These are phyloP conservation scores for Ceratina australensis DNA, from an alignment of 1,140 invertebrate species.

Conservation along the genomic window DNA sequence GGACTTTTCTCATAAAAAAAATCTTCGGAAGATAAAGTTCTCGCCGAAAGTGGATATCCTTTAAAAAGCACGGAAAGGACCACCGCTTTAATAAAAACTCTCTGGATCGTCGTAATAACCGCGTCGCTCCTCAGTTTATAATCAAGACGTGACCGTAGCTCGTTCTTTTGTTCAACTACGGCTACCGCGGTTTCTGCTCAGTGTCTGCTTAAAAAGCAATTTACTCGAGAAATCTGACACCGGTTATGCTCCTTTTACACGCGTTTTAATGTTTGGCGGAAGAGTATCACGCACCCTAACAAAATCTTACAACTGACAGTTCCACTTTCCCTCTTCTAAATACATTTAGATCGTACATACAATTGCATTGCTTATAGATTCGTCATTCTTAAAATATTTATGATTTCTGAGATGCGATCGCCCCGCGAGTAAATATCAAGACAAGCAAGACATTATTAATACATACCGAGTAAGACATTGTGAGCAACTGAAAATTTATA, in stretches of 20 bases:
- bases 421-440: conserved; percentile 45
- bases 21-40: not conserved
- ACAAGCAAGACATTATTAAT: too few relatives aligned
- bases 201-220: conserved; percentile 36
- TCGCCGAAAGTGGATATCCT: too few relatives aligned
- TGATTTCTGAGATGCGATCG: conserved; percentile 49
- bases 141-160: not conserved
- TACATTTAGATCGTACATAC: not conserved
- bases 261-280: conserved; percentile 12
- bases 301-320: not conserved
- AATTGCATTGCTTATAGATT: conserved; percentile 34
- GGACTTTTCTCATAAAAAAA: not conserved
- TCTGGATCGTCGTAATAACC: not conserved
- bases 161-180: not conserved
- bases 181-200: not conserved
- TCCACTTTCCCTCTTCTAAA: not conserved
- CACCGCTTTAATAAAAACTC: not conserved
- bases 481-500: too few relatives aligned
- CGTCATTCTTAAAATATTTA: conserved; percentile 55
- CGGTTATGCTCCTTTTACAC: not conserved
- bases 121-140: not conserved
- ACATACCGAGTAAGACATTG: too few relatives aligned
- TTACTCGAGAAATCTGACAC: conserved; percentile 46
- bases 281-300: not conserved
- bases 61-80: not conserved